Percentiles rank a stretch among this genome's conserved stretches.
phyloP scores from a whole-genome alignment of 1,140 invertebrate species.

The Atta cephalotes region DNA sequence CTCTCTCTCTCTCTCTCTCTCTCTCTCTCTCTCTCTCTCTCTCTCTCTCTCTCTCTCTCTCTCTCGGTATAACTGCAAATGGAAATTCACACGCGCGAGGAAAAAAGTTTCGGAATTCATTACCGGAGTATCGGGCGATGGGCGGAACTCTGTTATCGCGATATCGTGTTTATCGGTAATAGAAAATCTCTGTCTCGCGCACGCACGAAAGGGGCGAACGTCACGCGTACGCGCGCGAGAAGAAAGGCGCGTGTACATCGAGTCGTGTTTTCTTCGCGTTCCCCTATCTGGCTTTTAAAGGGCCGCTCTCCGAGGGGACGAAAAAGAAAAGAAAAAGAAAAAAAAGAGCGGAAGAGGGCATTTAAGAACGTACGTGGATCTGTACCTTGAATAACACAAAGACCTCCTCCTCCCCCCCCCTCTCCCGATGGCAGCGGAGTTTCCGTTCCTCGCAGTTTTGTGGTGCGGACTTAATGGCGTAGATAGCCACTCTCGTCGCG shows the following conservation, averaged over 20 bases:
- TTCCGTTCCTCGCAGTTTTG: slow-evolving; percentile 53
- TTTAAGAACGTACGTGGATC: slow-evolving; percentile 72
- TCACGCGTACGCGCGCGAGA: slow-evolving; percentile 54
- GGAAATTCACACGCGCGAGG: slow-evolving; percentile 37
- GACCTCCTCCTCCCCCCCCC: slow-evolving; percentile 28
- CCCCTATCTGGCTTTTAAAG: slow-evolving; percentile 67
- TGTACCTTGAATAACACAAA: slow-evolving; percentile 72
- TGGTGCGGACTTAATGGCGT: slow-evolving; percentile 72
- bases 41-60: background rate
- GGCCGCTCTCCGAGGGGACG: slow-evolving; percentile 25
- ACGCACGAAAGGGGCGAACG: slow-evolving; percentile 38
- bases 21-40: background rate
- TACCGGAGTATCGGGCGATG: background rate
- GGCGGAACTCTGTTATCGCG: background rate
- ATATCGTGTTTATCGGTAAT: slow-evolving; percentile 52
- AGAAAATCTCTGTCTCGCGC: slow-evolving; percentile 39
- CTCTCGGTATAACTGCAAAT: slow-evolving; percentile 19
- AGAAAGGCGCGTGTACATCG: slow-evolving; percentile 48
- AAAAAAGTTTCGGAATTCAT: slow-evolving; percentile 31
- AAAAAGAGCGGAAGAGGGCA: slow-evolving; percentile 72
- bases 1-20: background rate
- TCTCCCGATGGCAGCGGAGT: slow-evolving; percentile 41
- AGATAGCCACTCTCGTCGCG: slow-evolving; percentile 71
- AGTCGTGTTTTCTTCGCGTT: slow-evolving; percentile 49
- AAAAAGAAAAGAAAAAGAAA: slow-evolving; percentile 60